Evolutionary conservation across 2,113 vertebrate species (phyloP).

Genomic region (Catharus fuscescens): DNA sequence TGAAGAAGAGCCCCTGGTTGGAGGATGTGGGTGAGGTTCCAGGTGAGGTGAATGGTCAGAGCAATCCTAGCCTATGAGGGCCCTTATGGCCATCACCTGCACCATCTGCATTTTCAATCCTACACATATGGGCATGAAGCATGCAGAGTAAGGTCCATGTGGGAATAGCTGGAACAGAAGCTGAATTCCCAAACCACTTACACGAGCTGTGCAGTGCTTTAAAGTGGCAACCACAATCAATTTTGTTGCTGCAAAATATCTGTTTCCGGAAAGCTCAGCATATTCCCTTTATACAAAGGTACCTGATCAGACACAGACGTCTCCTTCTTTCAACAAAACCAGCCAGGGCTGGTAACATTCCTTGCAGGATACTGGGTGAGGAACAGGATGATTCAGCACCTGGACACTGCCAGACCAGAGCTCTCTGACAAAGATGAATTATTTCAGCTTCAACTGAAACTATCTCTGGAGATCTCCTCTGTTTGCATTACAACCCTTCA

Average conservation of each 20-base stretch:
- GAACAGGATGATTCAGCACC: neutral
- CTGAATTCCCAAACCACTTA: neutral
- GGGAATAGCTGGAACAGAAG: neutral
- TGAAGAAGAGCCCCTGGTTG: neutral
- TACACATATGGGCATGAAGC: neutral
- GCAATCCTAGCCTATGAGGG: neutral
- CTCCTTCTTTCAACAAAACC: neutral
- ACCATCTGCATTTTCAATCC: neutral
- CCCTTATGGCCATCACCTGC: neutral
- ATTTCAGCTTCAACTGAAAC: neutral
- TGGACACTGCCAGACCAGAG: neutral
- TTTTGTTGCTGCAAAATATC: neutral
- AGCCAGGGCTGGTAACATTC: neutral
- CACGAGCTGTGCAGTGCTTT: fast-evolving
- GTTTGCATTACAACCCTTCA: neutral
- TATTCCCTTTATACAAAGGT: neutral
- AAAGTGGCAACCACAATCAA: neutral
- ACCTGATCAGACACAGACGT: neutral
- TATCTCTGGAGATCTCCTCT: neutral
- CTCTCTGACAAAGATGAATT: neutral
- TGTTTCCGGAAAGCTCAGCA: neutral
- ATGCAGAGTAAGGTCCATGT: neutral
- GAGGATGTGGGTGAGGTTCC: neutral
- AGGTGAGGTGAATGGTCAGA: neutral
- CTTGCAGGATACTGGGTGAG: fast-evolving